Evolutionary conservation across 2,797 vertebrate species (phyloP).

Genomic region (Staurois parvus): DNA sequence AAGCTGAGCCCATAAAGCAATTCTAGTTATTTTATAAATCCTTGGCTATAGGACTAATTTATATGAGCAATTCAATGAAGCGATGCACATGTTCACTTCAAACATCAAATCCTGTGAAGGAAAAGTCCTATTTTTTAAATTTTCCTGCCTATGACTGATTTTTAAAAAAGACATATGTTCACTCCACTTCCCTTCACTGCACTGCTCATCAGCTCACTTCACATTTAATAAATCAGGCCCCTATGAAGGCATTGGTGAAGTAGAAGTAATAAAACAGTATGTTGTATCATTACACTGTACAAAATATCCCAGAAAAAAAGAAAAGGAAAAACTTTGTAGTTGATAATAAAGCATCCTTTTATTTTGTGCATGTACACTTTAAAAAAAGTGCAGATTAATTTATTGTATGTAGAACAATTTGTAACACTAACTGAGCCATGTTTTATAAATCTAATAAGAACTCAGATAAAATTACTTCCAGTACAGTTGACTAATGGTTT

Average conservation of each 20-base stretch:
- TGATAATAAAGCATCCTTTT: neutral
- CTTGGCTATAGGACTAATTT: neutral
- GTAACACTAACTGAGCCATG: neutral
- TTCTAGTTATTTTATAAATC: too few species aligned
- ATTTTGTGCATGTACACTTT: neutral
- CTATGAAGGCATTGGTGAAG: neutral
- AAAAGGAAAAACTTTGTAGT: neutral
- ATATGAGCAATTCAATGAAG: neutral
- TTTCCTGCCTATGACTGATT: too few species aligned
- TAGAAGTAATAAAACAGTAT: neutral
- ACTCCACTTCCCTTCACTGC: neutral
- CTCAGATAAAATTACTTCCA: conserved; percentile 42
- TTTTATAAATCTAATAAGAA: conserved; percentile 29
- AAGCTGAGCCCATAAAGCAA: too few species aligned
- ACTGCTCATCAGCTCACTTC: neutral
- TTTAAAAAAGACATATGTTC: neutral
- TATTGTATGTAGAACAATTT: neutral
- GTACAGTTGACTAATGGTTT: conserved; percentile 53
- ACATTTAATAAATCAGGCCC: neutral
- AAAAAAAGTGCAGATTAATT: neutral
- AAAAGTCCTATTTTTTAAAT: neutral
- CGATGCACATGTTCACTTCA: neutral
- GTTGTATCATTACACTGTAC: neutral
- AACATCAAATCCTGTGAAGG: neutral
- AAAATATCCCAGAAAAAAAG: too few species aligned